Evolutionary conservation across 2,113 vertebrate genomes (phyloP).

Genomic region (Aplodontia rufa): DNA sequence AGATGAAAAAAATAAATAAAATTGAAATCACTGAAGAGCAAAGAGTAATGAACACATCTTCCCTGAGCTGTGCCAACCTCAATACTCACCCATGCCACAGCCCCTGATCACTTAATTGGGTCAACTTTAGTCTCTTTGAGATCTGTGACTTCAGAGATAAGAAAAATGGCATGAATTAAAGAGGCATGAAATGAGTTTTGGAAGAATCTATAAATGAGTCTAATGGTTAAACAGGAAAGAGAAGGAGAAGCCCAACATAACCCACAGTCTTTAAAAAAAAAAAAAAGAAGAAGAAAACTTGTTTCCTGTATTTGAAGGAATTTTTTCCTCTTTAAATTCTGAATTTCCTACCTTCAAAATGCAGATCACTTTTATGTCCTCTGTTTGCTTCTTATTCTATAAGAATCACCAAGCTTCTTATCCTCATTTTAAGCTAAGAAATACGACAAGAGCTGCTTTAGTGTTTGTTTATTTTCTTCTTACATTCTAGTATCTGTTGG

Average conservation of each 20-base stretch:
- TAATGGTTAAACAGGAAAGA: neutral
- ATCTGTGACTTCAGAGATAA: neutral
- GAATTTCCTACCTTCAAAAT: neutral
- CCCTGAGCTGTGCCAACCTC: too few species aligned
- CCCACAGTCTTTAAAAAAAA: neutral
- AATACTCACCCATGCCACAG: neutral
- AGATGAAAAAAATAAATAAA: too few species aligned
- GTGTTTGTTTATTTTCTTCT: slow-evolving; percentile 58
- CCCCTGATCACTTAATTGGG: neutral
- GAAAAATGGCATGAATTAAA: slow-evolving; percentile 44
- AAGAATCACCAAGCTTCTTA: slow-evolving; percentile 1
- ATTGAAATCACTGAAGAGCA: neutral
- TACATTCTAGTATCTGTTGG: slow-evolving; percentile 75
- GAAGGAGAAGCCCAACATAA: neutral
- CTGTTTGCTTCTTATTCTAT: neutral
- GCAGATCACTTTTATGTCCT: neutral
- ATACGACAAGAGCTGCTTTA: slow-evolving; percentile 30
- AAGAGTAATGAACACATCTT: neutral
- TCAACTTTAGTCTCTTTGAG: neutral
- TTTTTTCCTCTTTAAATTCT: neutral
- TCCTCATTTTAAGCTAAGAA: slow-evolving; percentile 22
- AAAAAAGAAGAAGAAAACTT: neutral
- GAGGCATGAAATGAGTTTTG: slow-evolving; percentile 48
- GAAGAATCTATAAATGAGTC: slow-evolving; percentile 30
- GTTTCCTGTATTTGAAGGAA: neutral